Conservation (phyloP, 1,140 invertebrate species). For the Eufriesea mexicana region DNA sequence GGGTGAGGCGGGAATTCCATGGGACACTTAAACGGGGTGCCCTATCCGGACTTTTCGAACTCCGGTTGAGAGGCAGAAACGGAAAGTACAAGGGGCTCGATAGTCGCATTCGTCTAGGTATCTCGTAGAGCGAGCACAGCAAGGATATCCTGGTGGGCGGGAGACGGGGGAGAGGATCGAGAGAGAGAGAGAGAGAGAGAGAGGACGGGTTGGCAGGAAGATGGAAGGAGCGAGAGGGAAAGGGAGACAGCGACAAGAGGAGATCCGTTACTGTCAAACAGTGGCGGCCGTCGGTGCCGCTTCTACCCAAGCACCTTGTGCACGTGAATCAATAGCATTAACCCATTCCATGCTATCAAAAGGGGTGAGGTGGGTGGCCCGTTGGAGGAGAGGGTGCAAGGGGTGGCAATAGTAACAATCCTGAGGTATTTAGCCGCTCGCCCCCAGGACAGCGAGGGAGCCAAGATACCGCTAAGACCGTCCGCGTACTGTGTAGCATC, state of each 20-base stretch:
- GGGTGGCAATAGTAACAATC: slow-evolving; percentile 82
- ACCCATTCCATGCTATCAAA: slow-evolving; percentile 82
- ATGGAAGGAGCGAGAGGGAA: slow-evolving; percentile 17
- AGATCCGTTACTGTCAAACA: slow-evolving; percentile 83
- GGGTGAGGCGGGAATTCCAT: not conserved
- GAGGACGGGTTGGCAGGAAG: not conserved
- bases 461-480: slow-evolving; percentile 82
- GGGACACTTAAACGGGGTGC: slow-evolving; percentile 8
- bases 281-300: slow-evolving; percentile 73
- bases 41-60: slow-evolving; percentile 32
- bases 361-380: slow-evolving; percentile 68
- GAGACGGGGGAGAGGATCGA: slow-evolving; percentile 28
- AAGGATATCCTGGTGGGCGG: slow-evolving; percentile 45
- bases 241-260: slow-evolving; percentile 38
- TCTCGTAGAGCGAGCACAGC: slow-evolving; percentile 27
- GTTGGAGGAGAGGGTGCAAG: slow-evolving; percentile 68
- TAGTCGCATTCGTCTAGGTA: slow-evolving; percentile 49
- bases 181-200: not conserved
- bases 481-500: slow-evolving; percentile 78
- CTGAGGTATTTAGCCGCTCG: slow-evolving; percentile 82
- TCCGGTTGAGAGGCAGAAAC: not conserved
- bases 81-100: slow-evolving; percentile 45
- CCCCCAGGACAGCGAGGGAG: slow-evolving; percentile 77
- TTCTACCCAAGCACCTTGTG: slow-evolving; percentile 73
- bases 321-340: slow-evolving; percentile 84